A percentile compares a stretch with the other conserved stretches of the same genome.
These are phyloP conservation scores for Hololepta plana DNA, from an alignment of 2,888 invertebrate species.

Conservation along the genomic window DNA sequence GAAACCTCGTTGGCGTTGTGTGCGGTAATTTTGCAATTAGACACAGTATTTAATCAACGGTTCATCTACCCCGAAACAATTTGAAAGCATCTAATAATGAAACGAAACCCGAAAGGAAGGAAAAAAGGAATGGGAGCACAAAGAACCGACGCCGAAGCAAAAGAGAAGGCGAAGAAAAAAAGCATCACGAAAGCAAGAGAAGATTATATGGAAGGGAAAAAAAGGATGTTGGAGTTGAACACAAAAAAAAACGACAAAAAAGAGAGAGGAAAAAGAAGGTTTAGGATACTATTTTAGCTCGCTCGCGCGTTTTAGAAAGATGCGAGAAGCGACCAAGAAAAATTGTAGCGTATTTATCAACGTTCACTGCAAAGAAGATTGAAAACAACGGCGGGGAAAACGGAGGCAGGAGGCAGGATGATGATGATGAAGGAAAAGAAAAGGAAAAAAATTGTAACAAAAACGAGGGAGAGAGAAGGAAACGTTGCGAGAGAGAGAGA, in stretches of 20 bases:
- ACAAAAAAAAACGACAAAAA: slow-evolving; percentile 3
- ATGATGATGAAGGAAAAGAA: too few species aligned
- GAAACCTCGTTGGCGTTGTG: too few species aligned
- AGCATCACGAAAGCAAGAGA: not conserved
- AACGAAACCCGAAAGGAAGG: too few species aligned
- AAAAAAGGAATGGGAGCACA: too few species aligned
- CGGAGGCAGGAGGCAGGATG: too few species aligned
- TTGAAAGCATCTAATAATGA: too few species aligned
- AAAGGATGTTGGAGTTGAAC: not conserved
- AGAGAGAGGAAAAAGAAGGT: slow-evolving; percentile 4
- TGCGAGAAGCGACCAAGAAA: slow-evolving; percentile 30
- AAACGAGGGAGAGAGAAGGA: too few species aligned
- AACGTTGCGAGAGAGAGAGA: too few species aligned
- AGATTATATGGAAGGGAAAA: not conserved
- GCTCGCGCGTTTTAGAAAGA: slow-evolving; percentile 23
- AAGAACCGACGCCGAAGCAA: too few species aligned
- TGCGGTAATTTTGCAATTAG: slow-evolving; percentile 18
- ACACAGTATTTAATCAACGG: slow-evolving; percentile 19
- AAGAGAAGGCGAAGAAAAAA: not conserved
- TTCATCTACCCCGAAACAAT: slow-evolving; percentile 17
- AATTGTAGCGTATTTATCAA: slow-evolving; percentile 35
- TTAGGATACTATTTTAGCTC: slow-evolving; percentile 23
- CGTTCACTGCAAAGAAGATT: slow-evolving; percentile 26
- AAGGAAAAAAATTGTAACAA: too few species aligned
- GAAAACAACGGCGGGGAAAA: slow-evolving; percentile 20